phyloP scores from a whole-genome alignment of 2,797 vertebrate species.

The Anisognathus igniventris region DNA sequence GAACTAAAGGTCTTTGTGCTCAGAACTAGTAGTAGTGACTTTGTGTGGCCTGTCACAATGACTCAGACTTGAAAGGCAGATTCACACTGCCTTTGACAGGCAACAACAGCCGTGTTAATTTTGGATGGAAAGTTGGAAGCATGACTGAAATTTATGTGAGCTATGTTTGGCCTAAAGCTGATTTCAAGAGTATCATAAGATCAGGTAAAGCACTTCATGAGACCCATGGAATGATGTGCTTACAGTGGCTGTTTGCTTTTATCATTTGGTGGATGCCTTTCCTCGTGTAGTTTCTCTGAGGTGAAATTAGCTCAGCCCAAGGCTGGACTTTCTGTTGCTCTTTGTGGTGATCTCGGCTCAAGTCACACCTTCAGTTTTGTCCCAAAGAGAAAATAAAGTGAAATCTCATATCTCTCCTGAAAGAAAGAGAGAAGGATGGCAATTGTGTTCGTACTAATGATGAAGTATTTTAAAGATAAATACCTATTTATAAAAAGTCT shows the following conservation, averaged over 20 bases:
- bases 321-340: background rate
- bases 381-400: background rate
- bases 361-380: background rate
- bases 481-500: background rate
- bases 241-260: background rate
- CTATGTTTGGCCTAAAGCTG: background rate
- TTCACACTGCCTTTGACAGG: background rate
- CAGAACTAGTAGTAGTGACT: background rate
- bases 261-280: background rate
- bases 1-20: background rate
- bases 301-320: background rate
- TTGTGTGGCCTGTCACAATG: background rate
- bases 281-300: background rate
- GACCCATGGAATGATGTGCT: background rate
- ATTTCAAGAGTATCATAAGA: background rate
- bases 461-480: background rate
- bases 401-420: background rate
- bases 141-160: background rate
- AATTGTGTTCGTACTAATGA: background rate
- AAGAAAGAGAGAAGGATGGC: background rate
- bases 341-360: background rate
- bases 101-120: background rate
- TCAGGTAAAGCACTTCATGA: background rate
- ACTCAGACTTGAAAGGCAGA: background rate
- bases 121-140: background rate